Base-by-base conservation (phyloP, 2,888 invertebrate genomes). In the Balanococcus diminutus region DNA sequence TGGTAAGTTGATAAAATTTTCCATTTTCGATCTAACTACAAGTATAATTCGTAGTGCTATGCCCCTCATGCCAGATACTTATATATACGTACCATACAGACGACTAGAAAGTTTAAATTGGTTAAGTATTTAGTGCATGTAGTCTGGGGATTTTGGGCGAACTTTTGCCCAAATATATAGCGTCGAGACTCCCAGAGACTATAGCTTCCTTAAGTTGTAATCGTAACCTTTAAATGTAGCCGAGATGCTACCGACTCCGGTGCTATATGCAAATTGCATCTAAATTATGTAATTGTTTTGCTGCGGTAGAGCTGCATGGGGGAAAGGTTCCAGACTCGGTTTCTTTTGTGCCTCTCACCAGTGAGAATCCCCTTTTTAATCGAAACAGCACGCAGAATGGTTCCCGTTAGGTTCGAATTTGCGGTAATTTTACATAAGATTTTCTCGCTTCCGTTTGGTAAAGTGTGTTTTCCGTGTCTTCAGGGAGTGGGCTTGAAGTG, bases 21-120 rank as follows among this genome's bases (percentile, higher is more conserved):
- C 67, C 67, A 67, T 67, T 67, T 67, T 67, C 67, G 28, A 28
- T 28, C 28, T n/a, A 2, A 25, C 25, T 25, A 61, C 0, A 8
- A 25, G n/a, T n/a, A 61, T 3, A 8, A 25, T n/a, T n/a, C 25
- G 25, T 9, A 46, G 36, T 36, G 36, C n/a, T n/a, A n/a, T n/a
- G n/a, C 36, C 36, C 36, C 1, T 46, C n/a, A 46, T 46, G n/a
- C 46, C 46, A 46, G 16, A 16, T 4, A 46, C n/a, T 46, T n/a
- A 36, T 8, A 6, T 36, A 36, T 6, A 22, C 1, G 28, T 11
- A 67, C 28, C 14, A 8, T 36, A 46, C 46, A 14, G 28, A 9
- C 67, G 67, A 67, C 67, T 67, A 28, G 67, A 67, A 67, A 67
- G 67, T 67, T 67, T 67, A 67, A 56, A 67, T 67, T 67, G 67